Evolutionary conservation across 30 jellyfish, hydroid and myxozoan species (phyloP).

Genomic region (Catostylus mosaicus): DNA sequence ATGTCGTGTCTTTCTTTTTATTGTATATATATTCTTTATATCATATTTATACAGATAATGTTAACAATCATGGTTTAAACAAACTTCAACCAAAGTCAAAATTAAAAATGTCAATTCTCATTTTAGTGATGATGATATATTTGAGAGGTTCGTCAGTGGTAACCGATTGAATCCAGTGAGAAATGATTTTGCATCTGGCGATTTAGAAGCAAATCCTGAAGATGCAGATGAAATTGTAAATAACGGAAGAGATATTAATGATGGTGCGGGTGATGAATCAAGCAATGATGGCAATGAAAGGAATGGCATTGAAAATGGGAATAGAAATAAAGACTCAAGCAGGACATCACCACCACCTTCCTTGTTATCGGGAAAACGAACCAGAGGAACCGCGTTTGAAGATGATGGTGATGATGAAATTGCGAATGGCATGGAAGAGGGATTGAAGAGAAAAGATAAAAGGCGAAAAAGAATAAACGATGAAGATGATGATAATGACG

Average conservation of each 20-base stretch:
- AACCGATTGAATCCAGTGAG: not conserved
- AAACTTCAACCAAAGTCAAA: too few species aligned
- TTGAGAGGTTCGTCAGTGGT: constrained; percentile 21
- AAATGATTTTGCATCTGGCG: too few species aligned
- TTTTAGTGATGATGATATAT: constrained; percentile 38
- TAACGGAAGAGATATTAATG: too few species aligned
- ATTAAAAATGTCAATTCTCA: too few species aligned
- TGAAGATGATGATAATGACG: not conserved
- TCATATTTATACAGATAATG: not conserved
- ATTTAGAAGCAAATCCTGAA: too few species aligned
- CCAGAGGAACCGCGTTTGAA: not conserved
- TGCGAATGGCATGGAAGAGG: not conserved
- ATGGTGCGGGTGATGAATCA: not conserved
- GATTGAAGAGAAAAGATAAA: not conserved
- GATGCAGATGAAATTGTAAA: too few species aligned
- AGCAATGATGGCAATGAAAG: not conserved
- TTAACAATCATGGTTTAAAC: not conserved
- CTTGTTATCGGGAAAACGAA: not conserved
- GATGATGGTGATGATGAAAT: not conserved
- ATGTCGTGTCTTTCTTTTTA: too few species aligned
- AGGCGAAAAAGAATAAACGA: not conserved
- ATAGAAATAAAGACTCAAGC: too few species aligned
- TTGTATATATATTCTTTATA: not conserved
- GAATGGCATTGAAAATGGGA: too few species aligned
- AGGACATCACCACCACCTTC: not conserved